Evolutionary conservation across 2,113 vertebrate genomes (phyloP).

Genomic region (Numida meleagris): DNA sequence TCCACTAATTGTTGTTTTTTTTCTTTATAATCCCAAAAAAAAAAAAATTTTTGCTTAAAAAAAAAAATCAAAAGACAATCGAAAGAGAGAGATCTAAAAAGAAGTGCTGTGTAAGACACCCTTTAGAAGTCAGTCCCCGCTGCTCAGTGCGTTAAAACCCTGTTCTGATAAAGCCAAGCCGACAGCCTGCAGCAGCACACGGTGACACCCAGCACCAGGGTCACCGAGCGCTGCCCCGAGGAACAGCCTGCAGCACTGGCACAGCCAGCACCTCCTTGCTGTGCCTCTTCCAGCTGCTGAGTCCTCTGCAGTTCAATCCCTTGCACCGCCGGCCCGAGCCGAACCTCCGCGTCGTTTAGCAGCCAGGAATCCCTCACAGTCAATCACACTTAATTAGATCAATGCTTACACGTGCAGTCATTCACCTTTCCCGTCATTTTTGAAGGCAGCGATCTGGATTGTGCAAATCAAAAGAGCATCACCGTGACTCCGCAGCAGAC

Average conservation of each 20-base stretch:
- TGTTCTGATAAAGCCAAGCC: neutral
- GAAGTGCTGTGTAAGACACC: neutral
- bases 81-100: neutral
- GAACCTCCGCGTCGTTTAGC: conserved; percentile 11
- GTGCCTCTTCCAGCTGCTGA: neutral
- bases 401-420: neutral
- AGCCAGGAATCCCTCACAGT: conserved; percentile 39
- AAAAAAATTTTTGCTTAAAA: neutral
- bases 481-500: neutral
- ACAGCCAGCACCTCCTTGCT: too few relatives aligned
- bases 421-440: neutral
- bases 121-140: neutral
- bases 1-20: too few relatives aligned
- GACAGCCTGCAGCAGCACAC: neutral
- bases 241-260: too few relatives aligned
- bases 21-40: neutral
- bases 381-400: neutral
- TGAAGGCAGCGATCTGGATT: conserved; percentile 61
- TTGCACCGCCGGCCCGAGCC: neutral
- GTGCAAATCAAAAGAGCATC: conserved; percentile 39
- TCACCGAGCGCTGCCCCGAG: too few relatives aligned
- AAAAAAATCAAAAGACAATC: neutral
- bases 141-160: neutral
- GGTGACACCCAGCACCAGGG: neutral
- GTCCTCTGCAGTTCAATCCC: neutral